Percentiles rank a stretch among this genome's conserved stretches.
These are phyloP conservation scores for Synergus laeviventris DNA, from an alignment of 2,888 invertebrate genomes.

Conservation along the genomic window DNA sequence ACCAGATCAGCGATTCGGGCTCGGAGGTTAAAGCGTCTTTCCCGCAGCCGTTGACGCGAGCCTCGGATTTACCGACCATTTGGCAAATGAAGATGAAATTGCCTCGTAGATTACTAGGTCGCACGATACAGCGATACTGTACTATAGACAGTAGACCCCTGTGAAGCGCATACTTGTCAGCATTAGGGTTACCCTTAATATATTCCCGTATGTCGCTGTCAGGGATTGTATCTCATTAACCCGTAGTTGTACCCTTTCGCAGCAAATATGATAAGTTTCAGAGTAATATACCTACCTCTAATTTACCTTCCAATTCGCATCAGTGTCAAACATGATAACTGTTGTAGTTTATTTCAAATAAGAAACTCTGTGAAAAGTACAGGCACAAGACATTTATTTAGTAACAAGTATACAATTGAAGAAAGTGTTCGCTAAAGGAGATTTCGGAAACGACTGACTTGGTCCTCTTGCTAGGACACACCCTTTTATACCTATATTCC, in stretches of 20 bases:
- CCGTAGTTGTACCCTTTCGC: constrained; percentile 15
- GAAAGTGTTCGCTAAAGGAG: too few relatives aligned
- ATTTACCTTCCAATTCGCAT: constrained; percentile 4
- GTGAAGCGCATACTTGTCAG: constrained; percentile 32
- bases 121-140: constrained; percentile 49
- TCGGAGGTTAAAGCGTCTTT: constrained; percentile 54
- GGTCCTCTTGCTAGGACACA: too few relatives aligned
- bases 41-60: constrained; percentile 51
- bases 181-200: constrained; percentile 28
- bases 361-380: too few relatives aligned
- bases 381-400: too few relatives aligned
- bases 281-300: not conserved
- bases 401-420: too few relatives aligned
- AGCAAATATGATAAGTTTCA: constrained; percentile 28
- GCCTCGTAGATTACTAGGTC: constrained; percentile 60
- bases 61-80: constrained; percentile 66
- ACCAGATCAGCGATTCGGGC: constrained; percentile 37
- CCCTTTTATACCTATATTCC: too few relatives aligned
- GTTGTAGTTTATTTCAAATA: too few relatives aligned
- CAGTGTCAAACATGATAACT: constrained; percentile 1
- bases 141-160: constrained; percentile 24
- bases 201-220: constrained; percentile 27
- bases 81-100: constrained; percentile 68
- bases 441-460: too few relatives aligned
- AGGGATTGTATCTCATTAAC: constrained; percentile 33